Base-by-base conservation (phyloP, 2,888 invertebrate species). In the Acanthosepion lycidas region DNA sequence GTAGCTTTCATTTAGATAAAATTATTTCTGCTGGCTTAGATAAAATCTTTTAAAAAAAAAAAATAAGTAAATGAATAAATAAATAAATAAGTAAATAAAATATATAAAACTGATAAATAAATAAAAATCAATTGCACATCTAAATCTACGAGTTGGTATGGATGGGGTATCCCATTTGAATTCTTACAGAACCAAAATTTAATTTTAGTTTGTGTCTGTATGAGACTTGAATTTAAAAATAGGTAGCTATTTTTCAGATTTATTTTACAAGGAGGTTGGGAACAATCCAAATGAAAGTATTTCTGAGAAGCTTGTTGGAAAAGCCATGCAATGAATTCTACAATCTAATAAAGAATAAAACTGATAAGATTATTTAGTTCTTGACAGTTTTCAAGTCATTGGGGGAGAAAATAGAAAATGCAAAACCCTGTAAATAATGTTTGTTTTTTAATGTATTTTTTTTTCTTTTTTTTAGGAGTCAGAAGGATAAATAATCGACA, bases 301-400 rank as follows among this genome's bases (percentile, higher is more conserved):
- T 93, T 93, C 93, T 93, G 93, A 93, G 93, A 93, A 93, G 93
- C n/a, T 51, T 28, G 51, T 93, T 93, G 93, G 93, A 93, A 93
- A 93, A 93, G 93, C 49, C 93, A 93, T 49, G 51, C n/a, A 93
- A 93, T 20, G n/a, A 92, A n/a, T 48, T 49, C 92, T 92, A 92
- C 49, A 78, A 78, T 78, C 78, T 78, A 78, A 78, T 78, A 78
- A 33, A 12, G 59, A 59, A 59, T 12, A 78, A 78, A 78, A 78
- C n/a, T 78, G 78, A 78, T 59, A 23, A 59, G 59, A 59, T n/a
- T 78, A 78, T 78, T 78, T 33, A 78, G n/a, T n/a, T n/a, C 4
- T 78, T 33, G 4, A 78, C n/a, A 78, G n/a, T n/a, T 59, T 20
- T 59, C 59, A 59, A 23, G 59, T 42, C 59, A 59, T 23, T n/a